Evolutionary conservation across 2,888 invertebrate genomes (phyloP).

Genomic region (Caenorhabditis wallacei): DNA sequence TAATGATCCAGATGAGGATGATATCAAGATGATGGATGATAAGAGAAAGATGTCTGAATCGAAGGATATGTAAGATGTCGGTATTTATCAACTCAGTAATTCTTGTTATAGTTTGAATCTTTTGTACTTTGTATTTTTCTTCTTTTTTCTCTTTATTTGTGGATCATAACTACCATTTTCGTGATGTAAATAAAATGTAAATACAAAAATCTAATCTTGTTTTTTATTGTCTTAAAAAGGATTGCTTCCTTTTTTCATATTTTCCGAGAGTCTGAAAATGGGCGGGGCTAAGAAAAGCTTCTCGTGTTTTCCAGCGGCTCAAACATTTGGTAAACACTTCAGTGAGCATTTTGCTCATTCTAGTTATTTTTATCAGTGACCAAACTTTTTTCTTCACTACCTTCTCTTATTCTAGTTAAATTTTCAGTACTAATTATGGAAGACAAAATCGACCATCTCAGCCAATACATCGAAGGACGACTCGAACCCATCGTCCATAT

Average conservation of each 20-base stretch:
- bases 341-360: too few relatives aligned
- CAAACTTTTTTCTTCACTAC: too few relatives aligned
- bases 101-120: background rate
- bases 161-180: background rate
- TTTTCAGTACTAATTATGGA: background rate
- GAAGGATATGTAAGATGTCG: background rate
- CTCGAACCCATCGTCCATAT: background rate
- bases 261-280: too few relatives aligned
- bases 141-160: background rate
- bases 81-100: background rate
- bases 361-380: too few relatives aligned
- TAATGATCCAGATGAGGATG: constrained; percentile 1
- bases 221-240: too few relatives aligned
- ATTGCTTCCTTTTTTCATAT: too few relatives aligned
- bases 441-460: background rate
- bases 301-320: too few relatives aligned
- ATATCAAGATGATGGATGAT: background rate
- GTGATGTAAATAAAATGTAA: background rate
- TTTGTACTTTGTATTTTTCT: background rate
- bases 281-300: too few relatives aligned
- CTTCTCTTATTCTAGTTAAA: too few relatives aligned
- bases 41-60: constrained; percentile 14
- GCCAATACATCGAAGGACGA: background rate
- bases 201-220: too few relatives aligned
- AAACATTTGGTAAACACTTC: too few relatives aligned